Percentiles rank a stretch among this genome's conserved stretches.
phyloP scores from a whole-genome alignment of 2,888 invertebrate species.

The Erynnis tages region DNA sequence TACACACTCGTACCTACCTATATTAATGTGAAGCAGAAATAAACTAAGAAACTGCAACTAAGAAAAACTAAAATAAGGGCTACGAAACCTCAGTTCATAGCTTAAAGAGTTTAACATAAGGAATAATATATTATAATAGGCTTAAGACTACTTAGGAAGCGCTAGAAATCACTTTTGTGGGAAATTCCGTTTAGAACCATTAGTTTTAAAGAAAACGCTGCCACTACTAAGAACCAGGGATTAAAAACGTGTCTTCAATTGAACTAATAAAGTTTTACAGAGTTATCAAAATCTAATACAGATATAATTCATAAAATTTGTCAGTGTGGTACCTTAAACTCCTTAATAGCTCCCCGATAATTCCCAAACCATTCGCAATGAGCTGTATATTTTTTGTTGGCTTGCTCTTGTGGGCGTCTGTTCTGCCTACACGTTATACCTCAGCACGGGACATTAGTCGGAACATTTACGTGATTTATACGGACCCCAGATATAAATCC shows the following conservation, averaged over 20 bases:
- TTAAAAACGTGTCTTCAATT: no score
- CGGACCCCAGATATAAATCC: constrained; percentile 59
- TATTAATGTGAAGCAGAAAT: no score
- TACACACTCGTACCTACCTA: no score
- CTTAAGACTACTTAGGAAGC: constrained; percentile 6
- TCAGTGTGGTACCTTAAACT: no score
- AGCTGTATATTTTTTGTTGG: constrained; percentile 28
- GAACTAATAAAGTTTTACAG: no score
- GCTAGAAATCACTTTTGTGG: constrained; percentile 9
- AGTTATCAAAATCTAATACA: no score
- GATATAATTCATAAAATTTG: no score
- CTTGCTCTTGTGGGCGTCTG: constrained; percentile 34
- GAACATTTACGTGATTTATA: constrained; percentile 71
- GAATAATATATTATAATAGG: constrained; percentile 5
- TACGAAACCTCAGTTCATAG: no score
- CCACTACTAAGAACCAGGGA: constrained; percentile 1
- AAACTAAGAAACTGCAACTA: no score
- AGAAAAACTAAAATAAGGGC: no score
- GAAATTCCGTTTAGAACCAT: constrained; percentile 15
- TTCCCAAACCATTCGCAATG: constrained; percentile 12
- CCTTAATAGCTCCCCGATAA: background rate
- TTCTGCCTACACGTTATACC: constrained; percentile 53
- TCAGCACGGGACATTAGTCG: constrained; percentile 57
- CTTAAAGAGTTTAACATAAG: background rate
- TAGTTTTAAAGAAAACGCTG: constrained; percentile 1